Conservation (phyloP, 2,113 vertebrate species). For the Jacana jacana region DNA sequence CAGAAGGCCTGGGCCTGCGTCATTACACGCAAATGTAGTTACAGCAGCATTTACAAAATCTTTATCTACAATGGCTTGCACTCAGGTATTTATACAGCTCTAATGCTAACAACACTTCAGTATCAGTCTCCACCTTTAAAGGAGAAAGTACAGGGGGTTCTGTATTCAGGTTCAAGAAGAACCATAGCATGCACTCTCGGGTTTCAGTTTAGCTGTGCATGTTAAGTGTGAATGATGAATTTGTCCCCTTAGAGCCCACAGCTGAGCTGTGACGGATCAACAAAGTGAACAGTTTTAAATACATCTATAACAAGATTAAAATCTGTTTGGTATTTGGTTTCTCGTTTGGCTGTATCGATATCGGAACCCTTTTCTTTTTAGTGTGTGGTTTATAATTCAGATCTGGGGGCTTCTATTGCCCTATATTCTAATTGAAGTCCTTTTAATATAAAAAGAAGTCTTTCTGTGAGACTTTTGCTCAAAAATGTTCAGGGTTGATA, state of each 20-base stretch:
- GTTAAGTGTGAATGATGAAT: not conserved
- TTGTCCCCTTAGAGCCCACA: not conserved
- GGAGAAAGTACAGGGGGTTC: not conserved
- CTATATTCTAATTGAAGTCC: not conserved
- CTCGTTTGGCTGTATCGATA: not conserved
- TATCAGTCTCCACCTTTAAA: not conserved
- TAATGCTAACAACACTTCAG: not conserved
- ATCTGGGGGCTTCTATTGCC: not conserved
- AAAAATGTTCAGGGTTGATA: not conserved
- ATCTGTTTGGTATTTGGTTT: not conserved
- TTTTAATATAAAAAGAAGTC: not conserved
- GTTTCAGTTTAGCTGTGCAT: not conserved
- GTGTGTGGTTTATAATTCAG: not conserved
- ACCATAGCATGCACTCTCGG: not conserved
- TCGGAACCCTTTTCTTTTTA: not conserved
- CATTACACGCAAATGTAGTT: not conserved
- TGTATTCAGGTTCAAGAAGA: not conserved
- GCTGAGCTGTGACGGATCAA: not conserved
- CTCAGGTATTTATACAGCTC: not conserved
- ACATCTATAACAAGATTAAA: not conserved
- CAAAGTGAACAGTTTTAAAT: not conserved
- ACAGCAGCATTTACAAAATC: not conserved
- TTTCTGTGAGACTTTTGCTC: not conserved
- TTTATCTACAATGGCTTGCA: not conserved
- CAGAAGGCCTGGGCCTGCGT: not conserved